These are phyloP conservation scores for Hemiprocne comata DNA, from an alignment of 2,113 vertebrate genomes.

Conservation along the genomic window DNA sequence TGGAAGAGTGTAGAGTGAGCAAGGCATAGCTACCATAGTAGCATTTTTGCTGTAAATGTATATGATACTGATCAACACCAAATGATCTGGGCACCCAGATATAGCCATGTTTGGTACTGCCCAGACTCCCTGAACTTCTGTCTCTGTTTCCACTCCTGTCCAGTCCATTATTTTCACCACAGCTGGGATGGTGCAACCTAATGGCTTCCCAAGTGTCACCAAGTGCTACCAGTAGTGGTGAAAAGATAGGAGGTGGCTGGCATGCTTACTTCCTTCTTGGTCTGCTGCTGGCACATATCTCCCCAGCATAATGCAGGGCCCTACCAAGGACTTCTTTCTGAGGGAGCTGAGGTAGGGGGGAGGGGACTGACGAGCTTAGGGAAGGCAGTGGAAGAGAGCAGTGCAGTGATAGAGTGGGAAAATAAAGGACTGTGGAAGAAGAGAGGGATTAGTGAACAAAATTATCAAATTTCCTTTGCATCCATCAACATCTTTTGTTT, in stretches of 20 bases:
- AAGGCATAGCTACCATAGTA: neutral
- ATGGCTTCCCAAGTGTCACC: neutral
- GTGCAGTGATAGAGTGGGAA: neutral
- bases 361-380: neutral
- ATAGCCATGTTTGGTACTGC: neutral
- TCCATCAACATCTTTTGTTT: neutral
- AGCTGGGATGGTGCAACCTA: neutral
- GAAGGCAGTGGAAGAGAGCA: neutral
- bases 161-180: neutral
- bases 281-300: neutral
- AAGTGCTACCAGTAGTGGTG: neutral
- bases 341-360: neutral
- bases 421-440: neutral
- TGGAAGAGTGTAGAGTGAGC: neutral
- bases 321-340: neutral
- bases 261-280: neutral
- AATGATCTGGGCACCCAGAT: neutral
- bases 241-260: neutral
- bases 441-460: neutral
- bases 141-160: neutral
- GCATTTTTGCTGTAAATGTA: neutral
- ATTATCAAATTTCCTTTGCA: neutral
- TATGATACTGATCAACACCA: neutral
- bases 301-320: neutral
- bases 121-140: neutral